These are phyloP conservation scores for Antennarius striatus DNA, from an alignment of 2,113 vertebrate genomes.

Conservation along the genomic window DNA sequence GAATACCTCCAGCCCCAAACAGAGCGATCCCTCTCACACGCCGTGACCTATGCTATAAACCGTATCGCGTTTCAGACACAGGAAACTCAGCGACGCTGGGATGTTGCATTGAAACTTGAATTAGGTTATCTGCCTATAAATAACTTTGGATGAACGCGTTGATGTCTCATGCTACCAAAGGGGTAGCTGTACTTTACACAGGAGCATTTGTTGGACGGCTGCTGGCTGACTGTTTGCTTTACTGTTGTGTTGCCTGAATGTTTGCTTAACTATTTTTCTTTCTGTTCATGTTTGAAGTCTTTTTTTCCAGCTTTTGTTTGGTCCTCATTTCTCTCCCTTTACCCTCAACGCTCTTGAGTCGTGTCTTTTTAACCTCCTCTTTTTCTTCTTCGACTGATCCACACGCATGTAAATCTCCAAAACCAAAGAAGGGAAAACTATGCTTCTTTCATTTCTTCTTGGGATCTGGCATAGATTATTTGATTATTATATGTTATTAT, in stretches of 20 bases:
- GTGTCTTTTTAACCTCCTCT: neutral
- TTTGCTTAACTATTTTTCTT: neutral
- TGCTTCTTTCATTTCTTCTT: neutral
- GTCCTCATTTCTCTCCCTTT: neutral
- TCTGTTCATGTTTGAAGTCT: neutral
- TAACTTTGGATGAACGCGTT: slow-evolving; percentile 56
- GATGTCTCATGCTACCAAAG: slow-evolving; percentile 55
- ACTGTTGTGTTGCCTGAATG: neutral
- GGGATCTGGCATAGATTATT: neutral
- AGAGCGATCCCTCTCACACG: slow-evolving; percentile 12
- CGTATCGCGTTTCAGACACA: slow-evolving; percentile 54
- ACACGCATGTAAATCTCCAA: neutral
- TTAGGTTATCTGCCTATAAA: slow-evolving; percentile 70
- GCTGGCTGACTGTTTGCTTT: slow-evolving; percentile 12
- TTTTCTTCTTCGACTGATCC: neutral
- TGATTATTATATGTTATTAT: too few species aligned
- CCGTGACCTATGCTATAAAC: slow-evolving; percentile 38
- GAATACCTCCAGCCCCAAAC: slow-evolving; percentile 24
- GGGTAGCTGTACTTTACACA: slow-evolving; percentile 48
- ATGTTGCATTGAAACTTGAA: slow-evolving; percentile 31
- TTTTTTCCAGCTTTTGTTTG: slow-evolving; percentile 33
- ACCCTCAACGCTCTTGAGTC: neutral
- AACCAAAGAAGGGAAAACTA: neutral
- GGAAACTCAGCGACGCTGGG: slow-evolving; percentile 34
- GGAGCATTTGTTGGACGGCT: slow-evolving; percentile 38